These are phyloP conservation scores for Netelia inedita DNA, from an alignment of 2,888 invertebrate genomes.

Conservation along the genomic window DNA sequence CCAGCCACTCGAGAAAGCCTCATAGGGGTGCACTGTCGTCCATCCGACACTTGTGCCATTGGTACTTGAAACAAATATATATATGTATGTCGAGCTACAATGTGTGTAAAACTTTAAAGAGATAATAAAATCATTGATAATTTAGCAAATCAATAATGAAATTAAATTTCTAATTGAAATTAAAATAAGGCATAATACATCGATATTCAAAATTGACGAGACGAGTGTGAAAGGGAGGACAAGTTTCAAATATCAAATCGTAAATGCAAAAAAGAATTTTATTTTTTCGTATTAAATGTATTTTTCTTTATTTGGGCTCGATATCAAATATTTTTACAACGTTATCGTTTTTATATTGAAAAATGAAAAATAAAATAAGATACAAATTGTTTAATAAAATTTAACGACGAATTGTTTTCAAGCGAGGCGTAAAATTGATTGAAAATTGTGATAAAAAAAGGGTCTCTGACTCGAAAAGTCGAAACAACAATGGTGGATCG, in stretches of 20 bases:
- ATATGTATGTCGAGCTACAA: background rate
- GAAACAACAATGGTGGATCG: constrained; percentile 23
- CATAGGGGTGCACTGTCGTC: constrained; percentile 80
- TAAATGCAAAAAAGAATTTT: too few relatives aligned
- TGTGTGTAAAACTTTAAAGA: too few relatives aligned
- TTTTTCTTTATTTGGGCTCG: too few relatives aligned
- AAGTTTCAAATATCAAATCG: background rate
- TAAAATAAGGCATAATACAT: background rate
- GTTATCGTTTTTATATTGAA: background rate
- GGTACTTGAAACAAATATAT: constrained; percentile 68
- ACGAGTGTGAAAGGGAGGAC: background rate
- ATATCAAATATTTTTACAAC: too few relatives aligned
- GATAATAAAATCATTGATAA: background rate
- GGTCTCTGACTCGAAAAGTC: background rate
- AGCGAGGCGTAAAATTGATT: background rate
- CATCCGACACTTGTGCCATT: constrained; percentile 75
- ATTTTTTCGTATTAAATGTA: too few relatives aligned
- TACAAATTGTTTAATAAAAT: background rate
- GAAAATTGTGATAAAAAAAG: background rate
- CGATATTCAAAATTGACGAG: background rate
- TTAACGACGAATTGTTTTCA: background rate
- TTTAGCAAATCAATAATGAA: background rate
- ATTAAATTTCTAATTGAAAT: background rate
- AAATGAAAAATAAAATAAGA: background rate
- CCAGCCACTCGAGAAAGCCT: constrained; percentile 41